Conservation (phyloP, 2,797 vertebrate genomes). For the Harpagifer antarcticus region DNA sequence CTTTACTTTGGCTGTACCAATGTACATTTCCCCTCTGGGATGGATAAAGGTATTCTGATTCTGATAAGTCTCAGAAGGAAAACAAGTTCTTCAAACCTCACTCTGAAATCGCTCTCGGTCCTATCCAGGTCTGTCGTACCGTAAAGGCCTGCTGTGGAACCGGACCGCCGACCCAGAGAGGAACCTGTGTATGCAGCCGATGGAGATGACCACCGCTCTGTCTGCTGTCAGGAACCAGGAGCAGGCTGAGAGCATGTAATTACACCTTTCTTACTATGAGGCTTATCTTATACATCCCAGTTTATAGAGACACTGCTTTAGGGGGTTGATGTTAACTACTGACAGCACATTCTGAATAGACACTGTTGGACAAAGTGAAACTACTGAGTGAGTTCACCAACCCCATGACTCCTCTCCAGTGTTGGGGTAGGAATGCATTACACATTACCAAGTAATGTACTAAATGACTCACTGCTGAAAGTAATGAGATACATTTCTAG, state of each 20-base stretch:
- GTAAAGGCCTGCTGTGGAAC: conserved; percentile 92
- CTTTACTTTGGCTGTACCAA: too few relatives aligned
- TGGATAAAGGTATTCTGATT: too few relatives aligned
- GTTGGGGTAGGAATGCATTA: too few relatives aligned
- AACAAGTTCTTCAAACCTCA: background rate
- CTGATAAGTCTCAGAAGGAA: background rate
- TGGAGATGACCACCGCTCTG: conserved; percentile 88
- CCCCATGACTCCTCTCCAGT: background rate
- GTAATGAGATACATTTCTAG: too few relatives aligned
- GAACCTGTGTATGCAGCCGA: conserved; percentile 87
- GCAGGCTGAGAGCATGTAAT: conserved; percentile 84
- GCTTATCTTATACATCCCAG: background rate
- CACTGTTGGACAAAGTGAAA: background rate
- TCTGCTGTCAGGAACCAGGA: conserved; percentile 71
- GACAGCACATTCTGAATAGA: too few relatives aligned
- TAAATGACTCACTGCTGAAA: too few relatives aligned
- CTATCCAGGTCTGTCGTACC: conserved; percentile 92
- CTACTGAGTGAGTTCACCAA: background rate
- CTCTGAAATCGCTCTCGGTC: background rate
- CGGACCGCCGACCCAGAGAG: conserved; percentile 83
- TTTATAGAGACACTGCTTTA: background rate
- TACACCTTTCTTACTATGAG: too few relatives aligned
- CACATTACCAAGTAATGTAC: too few relatives aligned
- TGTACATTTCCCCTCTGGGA: too few relatives aligned
- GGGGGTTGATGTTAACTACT: background rate